phyloP scores from a whole-genome alignment of 2,113 vertebrate species.

The Podarcis muralis region DNA sequence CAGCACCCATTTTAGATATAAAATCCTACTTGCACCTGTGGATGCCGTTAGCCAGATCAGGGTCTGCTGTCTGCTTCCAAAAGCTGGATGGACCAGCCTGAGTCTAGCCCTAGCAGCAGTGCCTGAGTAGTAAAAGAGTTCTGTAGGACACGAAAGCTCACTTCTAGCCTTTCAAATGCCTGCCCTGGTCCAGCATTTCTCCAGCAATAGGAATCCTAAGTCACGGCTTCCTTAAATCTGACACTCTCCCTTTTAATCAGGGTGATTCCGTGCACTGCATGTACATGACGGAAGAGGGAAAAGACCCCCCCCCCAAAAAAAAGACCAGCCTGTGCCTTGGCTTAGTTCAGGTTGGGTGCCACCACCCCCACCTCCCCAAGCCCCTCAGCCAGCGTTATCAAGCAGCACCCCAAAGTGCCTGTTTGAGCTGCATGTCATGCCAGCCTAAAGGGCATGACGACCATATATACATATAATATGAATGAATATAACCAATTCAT shows the following conservation, averaged over 20 bases:
- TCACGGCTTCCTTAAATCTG: background rate
- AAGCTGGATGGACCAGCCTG: background rate
- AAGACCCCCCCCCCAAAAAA: too few species aligned
- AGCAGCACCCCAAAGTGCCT: constrained; percentile 7
- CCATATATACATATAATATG: constrained; percentile 23
- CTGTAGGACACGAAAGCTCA: background rate
- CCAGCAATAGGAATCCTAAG: constrained; percentile 6
- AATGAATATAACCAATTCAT: constrained; percentile 48
- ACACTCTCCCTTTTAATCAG: background rate
- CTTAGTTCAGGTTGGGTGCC: background rate
- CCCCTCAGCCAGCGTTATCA: background rate
- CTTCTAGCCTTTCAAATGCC: accelerated
- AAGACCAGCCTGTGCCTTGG: background rate
- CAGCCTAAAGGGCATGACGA: background rate
- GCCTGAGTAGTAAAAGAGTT: background rate
- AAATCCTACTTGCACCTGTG: background rate
- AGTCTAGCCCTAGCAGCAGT: background rate
- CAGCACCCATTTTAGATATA: background rate
- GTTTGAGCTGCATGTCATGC: background rate
- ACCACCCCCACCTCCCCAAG: background rate
- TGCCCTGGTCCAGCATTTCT: background rate
- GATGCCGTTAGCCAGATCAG: background rate
- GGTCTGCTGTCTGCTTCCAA: background rate
- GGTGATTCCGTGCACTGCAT: background rate
- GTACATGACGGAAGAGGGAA: background rate